These are phyloP conservation scores for Streptopelia turtur DNA, from an alignment of 2,797 vertebrate genomes.

Conservation along the genomic window DNA sequence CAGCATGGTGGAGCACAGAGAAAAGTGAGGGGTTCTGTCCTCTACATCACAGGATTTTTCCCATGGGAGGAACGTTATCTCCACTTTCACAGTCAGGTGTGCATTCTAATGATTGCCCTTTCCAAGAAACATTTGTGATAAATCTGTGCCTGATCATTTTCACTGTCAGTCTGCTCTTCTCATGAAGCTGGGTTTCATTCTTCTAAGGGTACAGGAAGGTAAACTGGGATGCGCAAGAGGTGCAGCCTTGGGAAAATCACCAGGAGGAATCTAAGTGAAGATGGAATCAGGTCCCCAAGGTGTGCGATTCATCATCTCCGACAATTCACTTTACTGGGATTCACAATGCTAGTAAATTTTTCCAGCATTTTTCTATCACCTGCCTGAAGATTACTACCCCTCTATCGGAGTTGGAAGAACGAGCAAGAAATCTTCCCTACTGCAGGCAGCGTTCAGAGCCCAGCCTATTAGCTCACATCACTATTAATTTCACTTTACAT, in stretches of 20 bases:
- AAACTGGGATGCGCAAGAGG: neutral
- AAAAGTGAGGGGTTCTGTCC: neutral
- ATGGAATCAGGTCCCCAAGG: neutral
- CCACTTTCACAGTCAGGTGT: neutral
- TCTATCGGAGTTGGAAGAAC: neutral
- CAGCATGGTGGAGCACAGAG: neutral
- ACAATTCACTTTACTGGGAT: neutral
- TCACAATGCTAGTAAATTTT: neutral
- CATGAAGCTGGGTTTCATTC: neutral
- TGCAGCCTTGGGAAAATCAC: neutral
- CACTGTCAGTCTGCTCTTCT: neutral
- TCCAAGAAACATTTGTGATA: neutral
- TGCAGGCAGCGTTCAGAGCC: constrained; percentile 32
- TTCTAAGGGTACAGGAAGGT: neutral
- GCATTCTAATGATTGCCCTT: neutral
- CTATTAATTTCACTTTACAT: constrained; percentile 43
- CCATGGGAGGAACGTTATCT: neutral
- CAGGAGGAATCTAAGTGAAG: neutral
- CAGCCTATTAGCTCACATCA: constrained; percentile 23
- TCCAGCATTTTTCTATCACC: neutral
- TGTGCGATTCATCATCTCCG: neutral
- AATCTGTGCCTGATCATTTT: neutral
- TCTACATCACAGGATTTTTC: neutral
- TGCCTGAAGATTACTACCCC: neutral
- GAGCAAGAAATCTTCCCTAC: neutral